Conservation (phyloP, 1,140 invertebrate species). For the Drosophila repleta region DNA sequence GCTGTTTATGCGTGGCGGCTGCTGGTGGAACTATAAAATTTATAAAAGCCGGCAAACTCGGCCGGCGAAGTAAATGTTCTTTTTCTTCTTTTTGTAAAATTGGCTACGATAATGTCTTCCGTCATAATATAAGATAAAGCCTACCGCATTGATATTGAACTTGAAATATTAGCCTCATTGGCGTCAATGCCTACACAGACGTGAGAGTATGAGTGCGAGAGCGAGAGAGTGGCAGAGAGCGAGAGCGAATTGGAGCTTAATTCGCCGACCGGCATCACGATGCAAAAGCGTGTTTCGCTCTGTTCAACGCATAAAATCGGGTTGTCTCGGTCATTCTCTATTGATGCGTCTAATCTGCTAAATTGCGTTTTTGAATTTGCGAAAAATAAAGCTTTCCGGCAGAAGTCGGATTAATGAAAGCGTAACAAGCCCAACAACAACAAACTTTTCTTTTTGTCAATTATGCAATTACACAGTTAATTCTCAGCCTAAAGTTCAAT, state of each 20-base stretch:
- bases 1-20: constrained; percentile 28
- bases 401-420: neutral
- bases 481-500: neutral
- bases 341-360: constrained; percentile 32
- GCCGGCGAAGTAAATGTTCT: constrained; percentile 21
- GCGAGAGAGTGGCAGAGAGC: neutral
- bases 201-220: constrained; percentile 5
- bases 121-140: constrained; percentile 26
- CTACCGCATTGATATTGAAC: constrained; percentile 47
- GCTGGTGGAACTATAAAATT: constrained; percentile 8
- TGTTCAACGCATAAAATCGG: neutral
- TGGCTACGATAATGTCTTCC: too few relatives aligned
- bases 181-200: constrained; percentile 11
- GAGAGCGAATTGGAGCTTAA: neutral
- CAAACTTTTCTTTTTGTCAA: too few relatives aligned
- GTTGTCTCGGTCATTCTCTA: constrained; percentile 29
- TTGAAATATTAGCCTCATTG: constrained; percentile 31
- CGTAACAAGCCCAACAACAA: neutral
- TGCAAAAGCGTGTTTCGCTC: constrained; percentile 56
- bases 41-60: constrained; percentile 47
- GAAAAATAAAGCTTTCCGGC: constrained; percentile 2
- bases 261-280: constrained; percentile 53
- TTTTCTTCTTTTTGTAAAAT: constrained; percentile 9
- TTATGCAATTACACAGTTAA: neutral
- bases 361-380: constrained; percentile 35